phyloP scores from a whole-genome alignment of 2,888 invertebrate species.

The Onchidella celtica region DNA sequence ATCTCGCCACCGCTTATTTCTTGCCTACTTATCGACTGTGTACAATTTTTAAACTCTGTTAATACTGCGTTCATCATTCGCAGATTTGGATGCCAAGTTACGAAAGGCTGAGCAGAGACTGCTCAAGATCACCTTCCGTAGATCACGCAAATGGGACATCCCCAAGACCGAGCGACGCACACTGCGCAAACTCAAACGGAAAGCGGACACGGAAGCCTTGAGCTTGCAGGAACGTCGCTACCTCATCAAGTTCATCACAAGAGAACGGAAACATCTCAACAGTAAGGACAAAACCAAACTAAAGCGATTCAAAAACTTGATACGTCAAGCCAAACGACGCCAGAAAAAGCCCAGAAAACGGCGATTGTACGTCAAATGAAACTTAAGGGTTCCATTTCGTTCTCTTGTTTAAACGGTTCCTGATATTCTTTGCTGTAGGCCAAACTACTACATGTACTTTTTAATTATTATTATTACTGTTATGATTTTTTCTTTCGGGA shows the following conservation, averaged over 20 bases:
- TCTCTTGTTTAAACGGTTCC: background rate
- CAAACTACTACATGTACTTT: no score
- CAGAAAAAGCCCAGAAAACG: slow-evolving; percentile 24
- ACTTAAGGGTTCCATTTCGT: background rate
- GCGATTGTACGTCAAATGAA: slow-evolving; percentile 40
- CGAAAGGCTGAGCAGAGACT: slow-evolving; percentile 54
- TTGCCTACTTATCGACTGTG: no score
- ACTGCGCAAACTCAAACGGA: slow-evolving; percentile 48
- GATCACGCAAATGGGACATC: slow-evolving; percentile 49
- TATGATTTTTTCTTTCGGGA: background rate
- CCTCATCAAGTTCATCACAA: slow-evolving; percentile 54
- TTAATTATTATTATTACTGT: background rate
- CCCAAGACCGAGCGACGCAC: slow-evolving; percentile 49
- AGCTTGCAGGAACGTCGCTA: slow-evolving; percentile 52
- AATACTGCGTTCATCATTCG: no score
- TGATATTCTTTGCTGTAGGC: background rate
- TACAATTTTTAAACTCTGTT: no score
- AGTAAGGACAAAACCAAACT: slow-evolving; percentile 56
- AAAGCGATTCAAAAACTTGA: slow-evolving; percentile 54
- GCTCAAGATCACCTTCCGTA: slow-evolving; percentile 53
- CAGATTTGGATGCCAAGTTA: slow-evolving; percentile 52
- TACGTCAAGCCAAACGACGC: slow-evolving; percentile 39
- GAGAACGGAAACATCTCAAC: slow-evolving; percentile 50
- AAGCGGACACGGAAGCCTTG: slow-evolving; percentile 41
- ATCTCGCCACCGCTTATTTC: no score